Base-by-base conservation (phyloP, 2,888 invertebrate species). In the Eumacrocentrus americanus region DNA sequence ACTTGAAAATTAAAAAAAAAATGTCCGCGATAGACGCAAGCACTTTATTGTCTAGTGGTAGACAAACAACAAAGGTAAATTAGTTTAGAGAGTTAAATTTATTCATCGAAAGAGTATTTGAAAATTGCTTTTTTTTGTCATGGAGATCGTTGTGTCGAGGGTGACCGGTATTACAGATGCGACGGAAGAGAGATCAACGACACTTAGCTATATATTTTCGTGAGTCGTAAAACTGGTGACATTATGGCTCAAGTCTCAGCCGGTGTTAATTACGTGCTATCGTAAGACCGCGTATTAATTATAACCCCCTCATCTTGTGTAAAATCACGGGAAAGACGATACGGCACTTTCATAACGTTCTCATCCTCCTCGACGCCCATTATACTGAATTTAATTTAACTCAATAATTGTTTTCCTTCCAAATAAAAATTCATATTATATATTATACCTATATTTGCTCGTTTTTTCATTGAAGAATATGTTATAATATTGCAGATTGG, bases 401-500 rank as follows among this genome's bases (percentile, higher is more conserved):
- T 16, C 7, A 42, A 20, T n/a, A 9, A 2, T 14, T 25, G n/a
- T 9, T 29, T 9, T 29, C 29, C 29, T 29, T 29, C 5, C 29
- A 29, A 9, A 9, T 29, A 6, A 29, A 6, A 29, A 29, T n/a
- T 29, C 25, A 20, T 57, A n/a, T n/a, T n/a, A n/a, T n/a, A n/a
- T n/a, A n/a, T n/a, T n/a, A n/a, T n/a, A n/a, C n/a, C n/a, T n/a
- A n/a, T n/a, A n/a, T n/a, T n/a, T n/a, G n/a, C n/a, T n/a, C n/a
- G n/a, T n/a, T n/a, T n/a, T n/a, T n/a, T n/a, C n/a, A n/a, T n/a
- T n/a, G n/a, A n/a, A n/a, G n/a, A n/a, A n/a, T n/a, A n/a, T n/a
- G n/a, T n/a, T n/a, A n/a, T n/a, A n/a, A n/a, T n/a, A 58, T 60
- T 61, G 7, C 68, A 76, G 78, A 75, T 70, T 56, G 54, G 64